Evolutionary conservation across 2,888 invertebrate genomes (phyloP), one percentile per base, ranked within the genome.

Genomic region (Andricus quercusramuli): DNA sequence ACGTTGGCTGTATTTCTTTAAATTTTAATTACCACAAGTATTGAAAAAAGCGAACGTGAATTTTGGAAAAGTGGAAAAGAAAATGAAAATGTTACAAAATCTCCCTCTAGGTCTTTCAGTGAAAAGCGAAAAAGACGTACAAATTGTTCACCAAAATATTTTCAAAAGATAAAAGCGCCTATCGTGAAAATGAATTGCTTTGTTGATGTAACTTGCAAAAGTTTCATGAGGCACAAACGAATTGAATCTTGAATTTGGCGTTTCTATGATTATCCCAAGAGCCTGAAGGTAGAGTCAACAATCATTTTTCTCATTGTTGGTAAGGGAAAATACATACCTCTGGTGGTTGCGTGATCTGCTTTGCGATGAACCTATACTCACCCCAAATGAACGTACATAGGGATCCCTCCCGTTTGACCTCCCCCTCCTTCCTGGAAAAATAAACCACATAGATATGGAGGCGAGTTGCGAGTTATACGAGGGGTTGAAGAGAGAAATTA

Each of bases 401-500:
- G 56, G 56, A 74, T 11, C 32, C 56, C 56, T 56, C 56, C 56
- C 32, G 56, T 74, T 32, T 56, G 74, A 74, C 32, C 51, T 74
- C 32, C 51, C 56, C n/a, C 56, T 56, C 56, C 32, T 56, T 56
- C 32, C 56, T 56, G 74, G 74, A 74, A 74, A 74, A 74, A 74
- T 74, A 74, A 56, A 74, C 56, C 74, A n/a, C 74, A 74, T 56
- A 32, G 20, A 74, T 56, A 82, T 79, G 22, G 62, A 62, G 78
- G 64, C 64, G 70, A 80, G 79, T 51, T 74, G 64, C 68, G 65
- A 65, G 51, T 41, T 74, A n/a, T 29, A 56, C 41, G 78, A 80
- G 79, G 84, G 80, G 66, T 78, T 80, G 76, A 80, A 79, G 80
- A 80, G 80, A 80, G 79, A 85, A 83, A 85, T 85, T 81, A 85